Evolutionary conservation across 2,888 invertebrate species (phyloP).

Genomic region (Acanthosoma haemorrhoidale): DNA sequence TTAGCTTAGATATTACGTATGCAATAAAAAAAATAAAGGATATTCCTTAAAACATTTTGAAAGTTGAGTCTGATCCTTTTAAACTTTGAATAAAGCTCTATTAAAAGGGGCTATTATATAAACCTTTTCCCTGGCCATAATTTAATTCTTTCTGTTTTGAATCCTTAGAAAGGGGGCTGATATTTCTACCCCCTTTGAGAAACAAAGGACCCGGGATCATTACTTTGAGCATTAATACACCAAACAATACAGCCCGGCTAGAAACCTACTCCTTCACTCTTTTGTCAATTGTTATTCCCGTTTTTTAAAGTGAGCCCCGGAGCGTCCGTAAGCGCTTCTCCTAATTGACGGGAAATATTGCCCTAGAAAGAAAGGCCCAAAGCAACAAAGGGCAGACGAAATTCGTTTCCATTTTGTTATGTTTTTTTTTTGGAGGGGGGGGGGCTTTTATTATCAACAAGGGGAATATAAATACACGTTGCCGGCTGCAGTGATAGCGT

Average conservation of each 20-base stretch:
- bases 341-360: not conserved
- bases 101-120: too few relatives aligned
- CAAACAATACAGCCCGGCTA: not conserved
- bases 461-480: too few relatives aligned
- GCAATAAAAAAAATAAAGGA: too few relatives aligned
- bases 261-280: not conserved
- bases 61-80: too few relatives aligned
- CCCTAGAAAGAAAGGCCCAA: not conserved
- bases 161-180: not conserved
- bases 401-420: too few relatives aligned
- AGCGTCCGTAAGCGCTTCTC: not conserved
- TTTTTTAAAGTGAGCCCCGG: not conserved
- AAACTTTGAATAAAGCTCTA: too few relatives aligned
- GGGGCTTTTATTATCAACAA: too few relatives aligned
- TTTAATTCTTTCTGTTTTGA: conserved; percentile 3
- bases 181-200: not conserved
- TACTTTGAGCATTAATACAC: not conserved
- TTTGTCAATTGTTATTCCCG: not conserved
- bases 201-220: not conserved
- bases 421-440: too few relatives aligned
- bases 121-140: too few relatives aligned
- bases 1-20: too few relatives aligned
- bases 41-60: too few relatives aligned
- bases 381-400: not conserved
- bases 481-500: too few relatives aligned